Conservation (phyloP, 2,797 vertebrate genomes). For the Myotis daubentonii region DNA sequence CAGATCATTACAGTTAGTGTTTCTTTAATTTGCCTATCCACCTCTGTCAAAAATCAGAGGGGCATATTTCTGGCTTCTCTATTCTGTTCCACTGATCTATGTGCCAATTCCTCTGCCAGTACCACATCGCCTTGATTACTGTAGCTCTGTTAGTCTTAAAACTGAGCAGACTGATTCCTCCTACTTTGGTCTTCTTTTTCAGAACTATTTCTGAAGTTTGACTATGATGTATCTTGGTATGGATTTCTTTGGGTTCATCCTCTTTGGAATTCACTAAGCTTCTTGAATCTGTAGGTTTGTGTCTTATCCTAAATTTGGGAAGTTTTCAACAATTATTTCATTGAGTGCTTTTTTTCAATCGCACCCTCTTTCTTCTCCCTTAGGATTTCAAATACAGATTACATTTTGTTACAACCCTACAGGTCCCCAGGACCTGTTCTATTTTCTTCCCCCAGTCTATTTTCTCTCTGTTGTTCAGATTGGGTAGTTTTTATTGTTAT, state of each 20-base stretch:
- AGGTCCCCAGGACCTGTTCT: neutral
- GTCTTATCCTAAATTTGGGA: neutral
- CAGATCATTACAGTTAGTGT: neutral
- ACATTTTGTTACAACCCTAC: neutral
- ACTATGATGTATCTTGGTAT: neutral
- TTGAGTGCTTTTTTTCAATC: neutral
- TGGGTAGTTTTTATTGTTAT: neutral
- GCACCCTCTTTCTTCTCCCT: neutral
- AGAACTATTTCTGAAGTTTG: conserved; percentile 8
- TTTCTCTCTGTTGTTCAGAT: neutral
- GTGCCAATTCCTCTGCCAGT: neutral
- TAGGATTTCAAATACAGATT: neutral
- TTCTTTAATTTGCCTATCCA: neutral
- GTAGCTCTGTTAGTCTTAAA: neutral
- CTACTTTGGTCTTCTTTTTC: neutral
- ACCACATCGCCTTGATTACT: rapidly evolving
- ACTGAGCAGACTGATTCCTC: neutral
- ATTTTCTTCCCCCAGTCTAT: neutral
- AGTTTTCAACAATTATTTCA: neutral
- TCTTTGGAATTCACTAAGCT: neutral
- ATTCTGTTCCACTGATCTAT: neutral
- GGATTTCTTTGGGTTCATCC: neutral
- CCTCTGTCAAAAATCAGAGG: neutral
- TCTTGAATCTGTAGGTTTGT: neutral
- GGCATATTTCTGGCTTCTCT: neutral